Conservation (phyloP, 2,888 invertebrate genomes). For the Chalcis sispes region DNA sequence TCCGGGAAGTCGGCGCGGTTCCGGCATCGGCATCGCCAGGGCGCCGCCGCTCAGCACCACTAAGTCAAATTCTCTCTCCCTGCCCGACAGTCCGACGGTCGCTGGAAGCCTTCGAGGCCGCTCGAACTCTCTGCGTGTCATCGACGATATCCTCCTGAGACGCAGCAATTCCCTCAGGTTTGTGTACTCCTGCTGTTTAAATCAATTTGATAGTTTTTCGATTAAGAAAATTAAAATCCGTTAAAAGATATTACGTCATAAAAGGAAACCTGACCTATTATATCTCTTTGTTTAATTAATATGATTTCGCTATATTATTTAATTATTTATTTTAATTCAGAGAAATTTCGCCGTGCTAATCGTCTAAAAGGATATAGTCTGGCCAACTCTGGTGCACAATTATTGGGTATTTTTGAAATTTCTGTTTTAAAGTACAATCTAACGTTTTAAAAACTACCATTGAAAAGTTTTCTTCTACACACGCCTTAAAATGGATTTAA, state of each 20-base stretch:
- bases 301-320: neutral
- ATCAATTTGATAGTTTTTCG: too few species aligned
- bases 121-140: slow-evolving; percentile 91
- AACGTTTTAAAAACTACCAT: too few species aligned
- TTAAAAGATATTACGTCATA: neutral
- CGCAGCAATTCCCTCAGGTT: slow-evolving; percentile 85
- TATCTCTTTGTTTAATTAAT: too few species aligned
- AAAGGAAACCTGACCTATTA: too few species aligned
- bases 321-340: slow-evolving; percentile 5
- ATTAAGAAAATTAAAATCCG: neutral
- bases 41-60: slow-evolving; percentile 88
- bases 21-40: slow-evolving; percentile 82
- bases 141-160: slow-evolving; percentile 89
- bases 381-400: neutral
- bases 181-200: too few species aligned
- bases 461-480: too few species aligned
- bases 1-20: slow-evolving; percentile 83
- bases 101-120: slow-evolving; percentile 87
- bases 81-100: slow-evolving; percentile 92
- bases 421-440: neutral
- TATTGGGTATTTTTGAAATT: neutral
- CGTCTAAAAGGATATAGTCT: neutral
- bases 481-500: too few species aligned
- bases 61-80: slow-evolving; percentile 91
- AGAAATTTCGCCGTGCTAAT: neutral